Base-by-base conservation (phyloP, 92 coral and sea anemone species). In the Phenganax subtilis region DNA sequence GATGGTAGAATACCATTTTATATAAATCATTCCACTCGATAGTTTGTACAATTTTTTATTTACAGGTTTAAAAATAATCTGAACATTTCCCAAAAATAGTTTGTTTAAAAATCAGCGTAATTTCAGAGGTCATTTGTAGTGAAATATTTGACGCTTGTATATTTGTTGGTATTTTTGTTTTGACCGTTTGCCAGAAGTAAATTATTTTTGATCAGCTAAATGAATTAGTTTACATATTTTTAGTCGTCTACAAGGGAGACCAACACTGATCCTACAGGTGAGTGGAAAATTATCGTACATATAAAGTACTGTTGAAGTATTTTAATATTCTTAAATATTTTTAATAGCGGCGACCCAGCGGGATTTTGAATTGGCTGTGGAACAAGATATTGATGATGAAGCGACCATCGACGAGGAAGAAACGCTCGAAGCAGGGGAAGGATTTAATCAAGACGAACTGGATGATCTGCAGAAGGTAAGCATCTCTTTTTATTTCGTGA, bases 361-460 rank as follows among this genome's bases (percentile, higher is more conserved):
- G 85, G 99, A 96, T 72, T 96, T 90, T 82, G 99, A 92, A 51
- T 78, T 92, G 54, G 90, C 92, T 92, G 89, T 89, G 96, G 92
- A 88, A 9, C 97, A 96, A 74, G 99, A 92, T 72, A 83, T 92
- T 69, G 99, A 96, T 77, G 99, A 96, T 72, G 99, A 96, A 84
- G 88, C 99, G 0, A 96, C 99, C 7, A 83, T 96, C 88, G 99
- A 96, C 7, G 99, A 96, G 78, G 99, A 96, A 85, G 97, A 94
- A 79, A 89, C 85, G 12, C 82, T 92, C 54, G 99, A 91, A 71
- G 97, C 89, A 15, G 89, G 86, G 72, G 99, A 96, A 63, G 93
- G 92, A 74, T 87, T 88, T 73, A 81, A 84, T 68, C 86, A 84
- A 10, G 92, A 96, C 64, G 99, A 96, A 81, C 86, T 96, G 6